Evolutionary conservation across 2,113 vertebrate species (phyloP).

Genomic region (Otolemur garnettii): DNA sequence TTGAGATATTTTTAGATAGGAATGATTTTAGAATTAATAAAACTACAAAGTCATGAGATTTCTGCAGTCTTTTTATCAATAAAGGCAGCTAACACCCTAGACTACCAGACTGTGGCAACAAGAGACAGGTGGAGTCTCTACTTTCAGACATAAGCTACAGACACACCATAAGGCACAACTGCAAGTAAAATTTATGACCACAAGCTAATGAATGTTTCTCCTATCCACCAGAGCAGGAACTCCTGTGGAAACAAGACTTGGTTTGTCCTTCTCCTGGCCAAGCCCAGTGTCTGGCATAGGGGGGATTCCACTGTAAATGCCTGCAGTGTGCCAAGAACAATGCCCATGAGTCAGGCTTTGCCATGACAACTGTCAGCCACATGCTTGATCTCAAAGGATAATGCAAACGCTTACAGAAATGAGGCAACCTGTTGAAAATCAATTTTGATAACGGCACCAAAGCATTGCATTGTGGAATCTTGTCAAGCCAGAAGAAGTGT

Average conservation of each 20-base stretch:
- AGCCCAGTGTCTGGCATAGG: background rate
- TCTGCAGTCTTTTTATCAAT: background rate
- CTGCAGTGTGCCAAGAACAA: background rate
- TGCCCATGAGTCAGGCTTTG: rapidly evolving
- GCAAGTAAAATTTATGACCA: background rate
- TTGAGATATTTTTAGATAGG: background rate
- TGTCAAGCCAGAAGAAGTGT: background rate
- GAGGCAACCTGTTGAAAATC: background rate
- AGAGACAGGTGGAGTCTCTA: constrained; percentile 67
- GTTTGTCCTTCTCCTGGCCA: background rate
- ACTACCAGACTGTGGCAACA: constrained; percentile 16
- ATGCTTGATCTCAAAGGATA: background rate
- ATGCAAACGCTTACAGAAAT: background rate
- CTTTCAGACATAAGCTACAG: constrained; percentile 14
- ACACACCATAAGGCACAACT: constrained; percentile 57
- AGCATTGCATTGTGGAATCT: background rate
- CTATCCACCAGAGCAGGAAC: background rate
- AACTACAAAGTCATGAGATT: background rate
- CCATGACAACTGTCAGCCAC: background rate
- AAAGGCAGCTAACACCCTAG: background rate
- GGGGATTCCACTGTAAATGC: rapidly evolving
- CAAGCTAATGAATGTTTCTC: background rate
- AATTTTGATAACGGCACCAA: background rate
- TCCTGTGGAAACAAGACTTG: background rate
- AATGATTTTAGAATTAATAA: background rate